Evolutionary conservation across 1,140 invertebrate genomes (phyloP).

Genomic region (Glossosoma conforme): DNA sequence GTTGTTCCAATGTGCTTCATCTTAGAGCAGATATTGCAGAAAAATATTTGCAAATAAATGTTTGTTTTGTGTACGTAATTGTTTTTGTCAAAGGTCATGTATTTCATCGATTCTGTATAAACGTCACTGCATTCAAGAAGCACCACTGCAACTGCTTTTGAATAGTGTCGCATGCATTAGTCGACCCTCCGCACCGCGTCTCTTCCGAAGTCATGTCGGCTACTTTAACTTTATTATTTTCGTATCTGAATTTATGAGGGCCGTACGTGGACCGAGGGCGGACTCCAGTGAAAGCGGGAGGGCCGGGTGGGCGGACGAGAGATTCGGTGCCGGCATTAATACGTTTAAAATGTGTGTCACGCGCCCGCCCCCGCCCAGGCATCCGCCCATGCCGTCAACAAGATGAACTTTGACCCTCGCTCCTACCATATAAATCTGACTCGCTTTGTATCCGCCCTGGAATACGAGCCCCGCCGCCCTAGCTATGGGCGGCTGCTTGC

Average conservation of each 20-base stretch:
- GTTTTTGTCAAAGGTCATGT: too few species aligned
- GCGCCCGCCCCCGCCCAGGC: constrained; percentile 1
- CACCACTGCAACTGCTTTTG: too few species aligned
- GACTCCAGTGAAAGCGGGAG: not conserved
- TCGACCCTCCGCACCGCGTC: too few species aligned
- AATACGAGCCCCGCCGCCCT: too few species aligned
- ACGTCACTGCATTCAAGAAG: too few species aligned
- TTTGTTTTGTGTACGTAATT: too few species aligned
- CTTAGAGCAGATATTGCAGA: too few species aligned
- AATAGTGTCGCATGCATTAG: too few species aligned
- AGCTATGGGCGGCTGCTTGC: not conserved
- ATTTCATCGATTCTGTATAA: too few species aligned
- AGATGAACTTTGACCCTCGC: constrained; percentile 12
- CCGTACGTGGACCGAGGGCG: constrained; percentile 10
- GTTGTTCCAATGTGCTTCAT: too few species aligned
- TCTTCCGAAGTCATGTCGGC: constrained; percentile 18
- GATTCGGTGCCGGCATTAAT: constrained; percentile 8
- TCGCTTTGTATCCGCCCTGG: constrained; percentile 16
- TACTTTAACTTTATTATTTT: constrained; percentile 29
- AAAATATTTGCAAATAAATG: too few species aligned
- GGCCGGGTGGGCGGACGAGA: not conserved
- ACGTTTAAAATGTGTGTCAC: constrained; percentile 21
- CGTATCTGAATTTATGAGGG: constrained; percentile 28
- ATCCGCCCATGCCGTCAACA: not conserved
- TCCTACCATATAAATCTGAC: constrained; percentile 14